phyloP scores from a whole-genome alignment of 2,113 vertebrate genomes.

The Prionailurus bengalensis region DNA sequence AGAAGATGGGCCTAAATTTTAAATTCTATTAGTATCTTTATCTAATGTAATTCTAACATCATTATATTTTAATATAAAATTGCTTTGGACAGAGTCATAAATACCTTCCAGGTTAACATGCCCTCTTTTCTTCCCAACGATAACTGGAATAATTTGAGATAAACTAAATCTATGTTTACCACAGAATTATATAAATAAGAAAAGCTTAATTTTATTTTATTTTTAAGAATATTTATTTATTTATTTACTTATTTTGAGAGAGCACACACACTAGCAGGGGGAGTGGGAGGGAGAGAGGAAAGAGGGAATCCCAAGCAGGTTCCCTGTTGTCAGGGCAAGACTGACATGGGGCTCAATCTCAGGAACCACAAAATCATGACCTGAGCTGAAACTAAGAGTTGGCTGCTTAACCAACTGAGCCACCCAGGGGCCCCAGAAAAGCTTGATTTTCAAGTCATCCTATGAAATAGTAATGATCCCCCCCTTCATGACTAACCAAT shows the following conservation, averaged over 20 bases:
- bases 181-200: background rate
- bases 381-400: too few relatives aligned
- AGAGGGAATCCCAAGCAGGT: too few relatives aligned
- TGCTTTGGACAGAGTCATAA: background rate
- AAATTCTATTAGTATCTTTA: background rate
- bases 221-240: too few relatives aligned
- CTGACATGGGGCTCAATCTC: too few relatives aligned
- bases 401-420: too few relatives aligned
- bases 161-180: background rate
- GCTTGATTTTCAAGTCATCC: background rate
- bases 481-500: background rate
- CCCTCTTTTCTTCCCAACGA: background rate
- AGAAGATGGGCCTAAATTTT: background rate
- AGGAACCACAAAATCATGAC: too few relatives aligned
- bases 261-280: too few relatives aligned
- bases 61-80: background rate
- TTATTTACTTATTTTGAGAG: too few relatives aligned
- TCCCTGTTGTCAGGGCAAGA: too few relatives aligned
- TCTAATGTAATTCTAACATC: background rate
- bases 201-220: background rate
- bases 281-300: too few relatives aligned
- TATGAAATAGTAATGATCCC: background rate
- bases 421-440: background rate
- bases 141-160: background rate
- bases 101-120: background rate